Evolutionary conservation across 2,888 invertebrate genomes (phyloP).

Genomic region (Chaetoderma sp.): DNA sequence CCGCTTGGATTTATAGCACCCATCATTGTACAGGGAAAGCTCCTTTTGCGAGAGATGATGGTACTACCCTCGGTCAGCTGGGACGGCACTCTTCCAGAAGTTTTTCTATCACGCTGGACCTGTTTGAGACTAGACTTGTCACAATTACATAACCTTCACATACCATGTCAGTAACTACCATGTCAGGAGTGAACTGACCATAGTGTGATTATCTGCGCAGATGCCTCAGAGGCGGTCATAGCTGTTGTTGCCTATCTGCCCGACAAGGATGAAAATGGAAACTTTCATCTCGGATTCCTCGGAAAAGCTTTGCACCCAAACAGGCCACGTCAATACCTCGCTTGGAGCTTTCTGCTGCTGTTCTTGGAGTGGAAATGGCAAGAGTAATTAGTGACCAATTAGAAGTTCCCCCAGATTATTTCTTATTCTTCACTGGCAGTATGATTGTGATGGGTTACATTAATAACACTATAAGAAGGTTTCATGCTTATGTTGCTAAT

Average conservation of each 20-base stretch:
- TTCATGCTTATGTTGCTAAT: constrained; percentile 38
- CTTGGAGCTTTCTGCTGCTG: constrained; percentile 22
- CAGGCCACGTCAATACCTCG: constrained; percentile 20
- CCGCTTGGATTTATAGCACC: constrained; percentile 19
- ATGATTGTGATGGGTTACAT: constrained; percentile 38
- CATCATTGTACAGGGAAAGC: constrained; percentile 9
- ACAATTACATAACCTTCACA: not conserved
- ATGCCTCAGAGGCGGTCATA: constrained; percentile 43
- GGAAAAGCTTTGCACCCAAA: constrained; percentile 34
- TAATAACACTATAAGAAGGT: constrained; percentile 33
- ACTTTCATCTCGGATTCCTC: constrained; percentile 27
- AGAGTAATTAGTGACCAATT: constrained; percentile 2
- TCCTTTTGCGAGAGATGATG: constrained; percentile 5
- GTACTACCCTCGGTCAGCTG: not conserved
- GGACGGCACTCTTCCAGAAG: constrained; percentile 14
- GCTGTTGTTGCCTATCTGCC: constrained; percentile 38
- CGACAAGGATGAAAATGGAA: not conserved
- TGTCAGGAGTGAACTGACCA: too few relatives aligned
- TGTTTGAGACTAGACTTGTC: not conserved
- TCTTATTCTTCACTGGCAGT: constrained; percentile 35
- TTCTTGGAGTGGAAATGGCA: constrained; percentile 9
- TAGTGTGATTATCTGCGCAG: constrained; percentile 39
- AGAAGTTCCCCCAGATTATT: not conserved
- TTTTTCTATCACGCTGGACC: not conserved
- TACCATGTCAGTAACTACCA: constrained; percentile 1